Percentiles rank a stretch among this genome's conserved stretches.
phyloP scores from a whole-genome alignment of 2,113 vertebrate genomes.

The Herpetotheres cachinnans region DNA sequence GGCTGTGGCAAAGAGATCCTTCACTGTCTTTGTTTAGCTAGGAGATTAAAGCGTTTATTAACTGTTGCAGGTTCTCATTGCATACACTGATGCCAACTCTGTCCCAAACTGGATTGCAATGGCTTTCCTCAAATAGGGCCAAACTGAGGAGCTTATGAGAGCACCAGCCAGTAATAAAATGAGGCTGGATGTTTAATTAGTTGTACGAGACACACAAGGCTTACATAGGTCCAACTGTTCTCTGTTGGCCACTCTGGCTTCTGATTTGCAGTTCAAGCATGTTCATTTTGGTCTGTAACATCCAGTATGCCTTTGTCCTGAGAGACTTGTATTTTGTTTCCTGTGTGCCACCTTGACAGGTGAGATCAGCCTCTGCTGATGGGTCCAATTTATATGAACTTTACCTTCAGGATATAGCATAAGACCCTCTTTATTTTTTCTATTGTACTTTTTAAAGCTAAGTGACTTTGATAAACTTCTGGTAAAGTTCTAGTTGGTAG shows the following conservation, averaged over 20 bases:
- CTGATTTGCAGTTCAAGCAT: conserved; percentile 9
- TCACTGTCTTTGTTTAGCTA: not conserved
- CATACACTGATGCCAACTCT: not conserved
- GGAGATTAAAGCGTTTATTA: not conserved
- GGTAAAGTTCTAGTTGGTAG: not conserved
- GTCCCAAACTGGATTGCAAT: not conserved
- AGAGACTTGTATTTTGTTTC: not conserved
- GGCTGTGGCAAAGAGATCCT: not conserved
- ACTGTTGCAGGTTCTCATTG: not conserved
- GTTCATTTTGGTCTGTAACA: not conserved
- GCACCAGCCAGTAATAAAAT: not conserved
- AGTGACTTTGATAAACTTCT: not conserved
- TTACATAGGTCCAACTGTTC: not conserved
- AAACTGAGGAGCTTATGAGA: not conserved
- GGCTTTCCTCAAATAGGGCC: not conserved
- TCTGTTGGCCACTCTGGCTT: not conserved
- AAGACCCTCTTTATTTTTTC: not conserved
- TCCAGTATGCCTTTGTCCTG: not conserved
- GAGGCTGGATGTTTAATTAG: not conserved
- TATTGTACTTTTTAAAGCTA: not conserved
- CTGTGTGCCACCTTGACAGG: not conserved
- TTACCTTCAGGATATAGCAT: not conserved
- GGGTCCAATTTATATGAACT: not conserved
- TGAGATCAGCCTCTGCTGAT: not conserved
- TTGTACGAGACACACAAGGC: not conserved